These are phyloP conservation scores for Austrofundulus limnaeus DNA, from an alignment of 2,113 vertebrate genomes.

Conservation along the genomic window DNA sequence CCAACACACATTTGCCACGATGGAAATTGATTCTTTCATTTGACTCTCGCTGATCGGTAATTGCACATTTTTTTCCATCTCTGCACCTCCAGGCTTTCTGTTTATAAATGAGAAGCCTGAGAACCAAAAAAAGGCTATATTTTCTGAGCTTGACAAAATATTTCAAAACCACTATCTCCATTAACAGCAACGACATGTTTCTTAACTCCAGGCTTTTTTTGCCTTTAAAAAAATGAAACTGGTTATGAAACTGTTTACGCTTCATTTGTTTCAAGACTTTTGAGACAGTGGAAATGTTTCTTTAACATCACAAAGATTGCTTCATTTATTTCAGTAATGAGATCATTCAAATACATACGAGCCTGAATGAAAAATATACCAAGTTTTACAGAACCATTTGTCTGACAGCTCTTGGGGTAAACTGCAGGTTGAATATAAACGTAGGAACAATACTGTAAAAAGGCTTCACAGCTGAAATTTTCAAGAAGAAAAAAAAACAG, in stretches of 20 bases:
- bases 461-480: not conserved
- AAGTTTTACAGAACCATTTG: not conserved
- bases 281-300: not conserved
- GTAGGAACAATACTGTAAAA: not conserved
- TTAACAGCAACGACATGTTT: too few relatives aligned
- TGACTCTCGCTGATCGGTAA: not conserved
- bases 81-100: not conserved
- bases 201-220: not conserved
- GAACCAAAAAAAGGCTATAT: not conserved
- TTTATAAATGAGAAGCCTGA: not conserved
- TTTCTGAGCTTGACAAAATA: not conserved
- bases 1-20: not conserved
- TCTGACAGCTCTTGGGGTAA: not conserved
- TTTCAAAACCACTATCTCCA: not conserved
- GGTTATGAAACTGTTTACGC: too few relatives aligned
- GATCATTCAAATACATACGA: too few relatives aligned
- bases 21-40: constrained; percentile 1
- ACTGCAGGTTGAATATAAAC: not conserved
- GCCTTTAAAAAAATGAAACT: not conserved
- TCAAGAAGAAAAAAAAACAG: not conserved
- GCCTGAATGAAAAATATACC: not conserved
- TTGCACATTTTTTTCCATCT: not conserved
- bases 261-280: too few relatives aligned
- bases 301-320: not conserved
- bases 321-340: not conserved